Evolutionary conservation across 2,888 invertebrate species (phyloP), one percentile per base, ranked within the genome.

Genomic region (Caenorhabditis macrosperma): DNA sequence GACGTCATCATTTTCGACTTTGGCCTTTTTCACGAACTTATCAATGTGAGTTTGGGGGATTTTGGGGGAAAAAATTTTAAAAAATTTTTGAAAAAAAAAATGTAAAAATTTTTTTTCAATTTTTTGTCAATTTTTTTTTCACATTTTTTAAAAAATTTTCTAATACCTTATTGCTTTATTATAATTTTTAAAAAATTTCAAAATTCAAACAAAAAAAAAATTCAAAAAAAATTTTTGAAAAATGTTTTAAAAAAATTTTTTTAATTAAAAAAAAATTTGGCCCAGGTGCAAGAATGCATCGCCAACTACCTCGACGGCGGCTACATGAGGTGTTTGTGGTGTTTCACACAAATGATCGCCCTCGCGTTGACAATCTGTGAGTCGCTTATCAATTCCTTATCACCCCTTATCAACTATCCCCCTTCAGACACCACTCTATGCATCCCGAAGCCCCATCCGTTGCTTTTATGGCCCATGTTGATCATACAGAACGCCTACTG

Each of bases 301-400:
- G 88, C 88, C 15, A 88, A 88, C 75, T 87, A 88, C 54, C 67
- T 88, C 22, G 88, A 88, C 55, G 88, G 88, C 9, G 88, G 87
- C 15, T 87, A 87, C 48, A 84, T 88, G 85, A 55, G 88, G 12
- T 87, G 85, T 78, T 60, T 87, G 20, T 88, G 88, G 87, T 88
- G 88, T 81, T 66, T 85, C 46, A 82, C 83, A 9, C 88, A 88
- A 57, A 76, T 83, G 6, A 33, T 83, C 33, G 84, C 83, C 10
- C 44, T 86, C 28, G 33, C 64, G 28, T 28, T 82, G 44, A 84
- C 82, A 1, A 81, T 86, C 24, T 75, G 84, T 84, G 15, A 80
- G 80, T 48, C 1, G 20, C n/a, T 55, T 1, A 7, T 22, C 22
- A 20, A 6, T 10, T 9, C 15, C 10, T 3, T 35, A 10, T 2